phyloP scores from a whole-genome alignment of 2,797 vertebrate genomes.

The Girardinus metallicus region DNA sequence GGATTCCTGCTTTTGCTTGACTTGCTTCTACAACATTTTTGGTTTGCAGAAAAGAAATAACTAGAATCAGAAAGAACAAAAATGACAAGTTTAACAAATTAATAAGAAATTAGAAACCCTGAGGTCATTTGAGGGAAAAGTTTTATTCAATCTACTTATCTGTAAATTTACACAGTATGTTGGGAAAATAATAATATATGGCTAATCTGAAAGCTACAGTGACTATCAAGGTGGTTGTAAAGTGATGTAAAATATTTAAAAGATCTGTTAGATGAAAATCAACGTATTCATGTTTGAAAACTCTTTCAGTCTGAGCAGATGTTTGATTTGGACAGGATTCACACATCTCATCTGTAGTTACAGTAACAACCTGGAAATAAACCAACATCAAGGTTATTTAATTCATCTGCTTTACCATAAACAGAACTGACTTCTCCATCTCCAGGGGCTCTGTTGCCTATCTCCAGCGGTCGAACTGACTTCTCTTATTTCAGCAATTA shows the following conservation, averaged over 20 bases:
- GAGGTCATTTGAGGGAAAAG: too few species aligned
- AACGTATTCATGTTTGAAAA: conserved; percentile 1
- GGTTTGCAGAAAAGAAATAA: not conserved
- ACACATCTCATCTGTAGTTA: not conserved
- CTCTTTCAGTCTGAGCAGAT: not conserved
- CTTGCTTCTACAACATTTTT: not conserved
- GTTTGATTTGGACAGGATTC: not conserved
- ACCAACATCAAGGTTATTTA: conserved; percentile 11
- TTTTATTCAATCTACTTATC: conserved; percentile 10
- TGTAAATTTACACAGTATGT: conserved; percentile 11
- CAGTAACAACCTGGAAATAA: conserved; percentile 15
- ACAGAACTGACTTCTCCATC: conserved; percentile 10
- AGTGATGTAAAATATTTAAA: not conserved
- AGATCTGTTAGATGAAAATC: conserved; percentile 13
- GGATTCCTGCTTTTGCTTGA: not conserved
- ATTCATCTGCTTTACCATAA: conserved; percentile 17
- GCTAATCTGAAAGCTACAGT: conserved; percentile 3
- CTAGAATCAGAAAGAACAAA: not conserved
- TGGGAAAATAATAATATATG: not conserved
- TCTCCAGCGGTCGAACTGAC: not conserved
- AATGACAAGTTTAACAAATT: conserved; percentile 26
- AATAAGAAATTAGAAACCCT: conserved; percentile 21
- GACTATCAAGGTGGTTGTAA: conserved; percentile 17
- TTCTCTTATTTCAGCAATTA: conserved; percentile 16
- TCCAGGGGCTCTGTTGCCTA: too few species aligned